Conservation (phyloP, 2,888 invertebrate species). For the Thumatha senex region DNA sequence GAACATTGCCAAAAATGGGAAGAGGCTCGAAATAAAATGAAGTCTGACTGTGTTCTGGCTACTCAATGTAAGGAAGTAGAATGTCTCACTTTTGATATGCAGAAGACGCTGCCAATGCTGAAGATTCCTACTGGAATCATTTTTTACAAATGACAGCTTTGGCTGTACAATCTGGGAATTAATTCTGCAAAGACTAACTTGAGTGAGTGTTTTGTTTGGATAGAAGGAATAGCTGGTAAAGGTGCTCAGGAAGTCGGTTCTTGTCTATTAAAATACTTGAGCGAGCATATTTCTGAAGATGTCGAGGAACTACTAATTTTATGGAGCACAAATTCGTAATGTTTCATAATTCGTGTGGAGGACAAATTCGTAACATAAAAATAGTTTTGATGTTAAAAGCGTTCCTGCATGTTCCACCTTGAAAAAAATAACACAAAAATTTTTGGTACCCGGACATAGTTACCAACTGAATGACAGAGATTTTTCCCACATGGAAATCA, state of each 20-base stretch:
- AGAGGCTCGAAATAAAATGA: constrained; percentile 11
- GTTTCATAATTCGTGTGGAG: constrained; percentile 18
- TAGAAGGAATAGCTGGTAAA: constrained; percentile 23
- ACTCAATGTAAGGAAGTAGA: too few relatives aligned
- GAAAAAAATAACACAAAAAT: not conserved
- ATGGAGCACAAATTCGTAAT: too few relatives aligned
- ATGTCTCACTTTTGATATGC: not conserved
- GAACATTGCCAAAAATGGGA: too few relatives aligned
- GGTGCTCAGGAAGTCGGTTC: constrained; percentile 20
- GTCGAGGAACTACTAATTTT: constrained; percentile 2
- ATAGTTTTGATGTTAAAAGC: not conserved
- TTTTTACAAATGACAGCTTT: constrained; percentile 6
- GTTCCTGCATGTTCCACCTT: not conserved
- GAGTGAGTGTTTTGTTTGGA: constrained; percentile 18
- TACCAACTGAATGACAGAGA: not conserved
- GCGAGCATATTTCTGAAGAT: constrained; percentile 4
- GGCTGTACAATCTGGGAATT: constrained; percentile 20
- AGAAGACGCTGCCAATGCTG: not conserved
- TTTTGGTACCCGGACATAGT: not conserved
- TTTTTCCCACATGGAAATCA: not conserved
- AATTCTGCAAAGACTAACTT: constrained; percentile 13
- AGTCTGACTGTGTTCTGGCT: constrained; percentile 9
- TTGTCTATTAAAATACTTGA: constrained; percentile 12
- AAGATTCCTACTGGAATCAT: not conserved
- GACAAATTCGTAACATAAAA: constrained; percentile 17